Conservation (phyloP, 2,797 vertebrate species). For the Rhinatrema bivittatum region DNA sequence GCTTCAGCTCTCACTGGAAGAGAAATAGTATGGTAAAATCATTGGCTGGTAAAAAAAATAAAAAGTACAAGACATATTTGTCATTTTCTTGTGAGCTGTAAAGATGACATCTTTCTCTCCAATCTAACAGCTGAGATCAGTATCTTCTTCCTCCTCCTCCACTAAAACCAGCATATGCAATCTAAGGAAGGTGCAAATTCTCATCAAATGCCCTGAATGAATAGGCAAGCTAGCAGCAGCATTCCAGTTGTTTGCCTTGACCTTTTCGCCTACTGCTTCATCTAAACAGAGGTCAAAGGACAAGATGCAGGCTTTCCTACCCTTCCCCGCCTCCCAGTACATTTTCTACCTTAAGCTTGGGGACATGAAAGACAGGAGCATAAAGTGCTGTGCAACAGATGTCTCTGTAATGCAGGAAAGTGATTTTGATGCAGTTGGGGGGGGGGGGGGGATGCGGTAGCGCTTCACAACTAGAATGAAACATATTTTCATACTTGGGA, state of each 20-base stretch:
- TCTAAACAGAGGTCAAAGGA: constrained; percentile 13
- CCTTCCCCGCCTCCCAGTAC: background rate
- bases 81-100: background rate
- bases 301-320: background rate
- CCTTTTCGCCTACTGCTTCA: constrained; percentile 22
- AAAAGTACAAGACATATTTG: background rate
- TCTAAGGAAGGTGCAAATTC: constrained; percentile 8
- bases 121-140: background rate
- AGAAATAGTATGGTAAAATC: no score
- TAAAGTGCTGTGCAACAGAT: constrained; percentile 9
- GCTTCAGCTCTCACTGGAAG: no score
- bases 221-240: no score
- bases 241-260: constrained; percentile 39
- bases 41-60: background rate
- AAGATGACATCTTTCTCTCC: background rate
- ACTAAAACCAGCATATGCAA: constrained; percentile 7
- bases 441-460: no score
- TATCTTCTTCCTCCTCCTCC: background rate
- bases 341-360: background rate
- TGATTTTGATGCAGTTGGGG: no score
- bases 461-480: no score
- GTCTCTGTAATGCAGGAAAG: no score
- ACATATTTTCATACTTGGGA: no score
- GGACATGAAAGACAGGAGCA: background rate
- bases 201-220: constrained; percentile 9